phyloP scores from a whole-genome alignment of 2,888 invertebrate species.

The Gymnocheta viridis region DNA sequence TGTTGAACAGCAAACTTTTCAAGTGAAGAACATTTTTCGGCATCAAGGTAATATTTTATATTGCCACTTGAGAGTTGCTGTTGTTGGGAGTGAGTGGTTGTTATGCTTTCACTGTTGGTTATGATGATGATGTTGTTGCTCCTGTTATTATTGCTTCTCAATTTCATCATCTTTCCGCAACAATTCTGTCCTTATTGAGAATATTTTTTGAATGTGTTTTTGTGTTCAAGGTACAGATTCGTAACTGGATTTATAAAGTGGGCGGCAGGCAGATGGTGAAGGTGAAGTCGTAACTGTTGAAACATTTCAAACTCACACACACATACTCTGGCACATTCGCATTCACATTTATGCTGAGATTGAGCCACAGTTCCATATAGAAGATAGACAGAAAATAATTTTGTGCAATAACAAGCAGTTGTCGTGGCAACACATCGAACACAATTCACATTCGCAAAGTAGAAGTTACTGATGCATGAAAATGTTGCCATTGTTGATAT shows the following conservation, averaged over 20 bases:
- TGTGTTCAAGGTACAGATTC: neutral
- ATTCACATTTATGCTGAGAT: neutral
- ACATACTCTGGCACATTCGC: neutral
- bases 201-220: neutral
- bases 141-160: constrained; percentile 21
- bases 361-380: constrained; percentile 30
- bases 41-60: constrained; percentile 73
- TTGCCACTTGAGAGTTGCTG: constrained; percentile 73
- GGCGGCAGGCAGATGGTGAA: neutral
- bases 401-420: constrained; percentile 67
- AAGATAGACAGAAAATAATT: constrained; percentile 47
- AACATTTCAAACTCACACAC: constrained; percentile 30
- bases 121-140: neutral
- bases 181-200: neutral
- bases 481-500: constrained; percentile 50
- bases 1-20: constrained; percentile 65
- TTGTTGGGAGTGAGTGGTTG: constrained; percentile 34
- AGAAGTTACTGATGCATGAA: constrained; percentile 64
- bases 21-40: constrained; percentile 64
- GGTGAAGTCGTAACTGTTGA: neutral
- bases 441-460: constrained; percentile 63
- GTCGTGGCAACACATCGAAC: constrained; percentile 64
- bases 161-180: constrained; percentile 45
- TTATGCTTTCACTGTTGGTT: constrained; percentile 26
- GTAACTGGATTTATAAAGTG: constrained; percentile 25